Conservation (phyloP, 2,113 vertebrate genomes). For the Symphodus melops region DNA sequence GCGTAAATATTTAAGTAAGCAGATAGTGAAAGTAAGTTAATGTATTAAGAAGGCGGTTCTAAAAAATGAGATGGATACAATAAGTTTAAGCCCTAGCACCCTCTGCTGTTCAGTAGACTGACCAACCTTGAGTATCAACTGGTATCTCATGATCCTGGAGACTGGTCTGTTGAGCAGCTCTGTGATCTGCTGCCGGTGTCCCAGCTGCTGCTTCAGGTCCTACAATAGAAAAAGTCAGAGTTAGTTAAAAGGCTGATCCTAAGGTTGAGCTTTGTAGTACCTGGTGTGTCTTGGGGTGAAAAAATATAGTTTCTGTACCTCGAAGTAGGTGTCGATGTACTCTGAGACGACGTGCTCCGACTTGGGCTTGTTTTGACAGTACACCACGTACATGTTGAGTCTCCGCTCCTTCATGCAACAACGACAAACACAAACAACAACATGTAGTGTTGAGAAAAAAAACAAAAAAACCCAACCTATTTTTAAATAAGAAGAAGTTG, state of each 20-base stretch:
- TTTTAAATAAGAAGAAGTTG: background rate
- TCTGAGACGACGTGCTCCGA: constrained; percentile 98
- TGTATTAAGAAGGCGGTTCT: background rate
- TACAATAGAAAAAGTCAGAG: constrained; percentile 58
- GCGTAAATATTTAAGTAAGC: background rate
- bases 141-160: constrained; percentile 98
- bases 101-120: constrained; percentile 27
- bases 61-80: background rate
- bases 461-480: too few relatives aligned
- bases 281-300: background rate
- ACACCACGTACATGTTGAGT: constrained; percentile 98
- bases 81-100: constrained; percentile 26
- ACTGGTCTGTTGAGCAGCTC: constrained; percentile 97
- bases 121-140: constrained; percentile 95
- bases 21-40: background rate
- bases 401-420: constrained; percentile 88
- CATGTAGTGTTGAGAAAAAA: background rate
- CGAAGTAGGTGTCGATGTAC: constrained; percentile 98
- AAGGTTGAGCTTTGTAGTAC: background rate
- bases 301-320: constrained; percentile 81
- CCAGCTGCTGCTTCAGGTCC: constrained; percentile 95
- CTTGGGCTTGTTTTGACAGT: constrained; percentile 99
- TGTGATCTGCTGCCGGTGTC: constrained; percentile 93
- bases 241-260: background rate
- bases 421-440: background rate